phyloP scores from a whole-genome alignment of 2,888 invertebrate genomes.

The Thymelicus acteon region DNA sequence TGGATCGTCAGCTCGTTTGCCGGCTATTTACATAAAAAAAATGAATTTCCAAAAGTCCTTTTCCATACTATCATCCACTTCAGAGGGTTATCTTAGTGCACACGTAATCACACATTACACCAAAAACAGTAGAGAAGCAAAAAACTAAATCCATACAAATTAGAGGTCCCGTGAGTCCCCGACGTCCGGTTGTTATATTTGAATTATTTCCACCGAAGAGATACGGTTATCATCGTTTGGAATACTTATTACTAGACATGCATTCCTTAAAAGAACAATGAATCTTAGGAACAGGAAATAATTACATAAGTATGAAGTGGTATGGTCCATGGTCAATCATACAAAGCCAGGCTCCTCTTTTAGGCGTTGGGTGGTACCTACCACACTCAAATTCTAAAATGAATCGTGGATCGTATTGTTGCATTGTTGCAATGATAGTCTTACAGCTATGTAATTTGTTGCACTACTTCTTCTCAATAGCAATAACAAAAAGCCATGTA shows the following conservation, averaged over 20 bases:
- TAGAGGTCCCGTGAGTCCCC: constrained; percentile 59
- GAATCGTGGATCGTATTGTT: no score
- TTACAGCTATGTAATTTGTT: no score
- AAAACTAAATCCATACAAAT: constrained; percentile 63
- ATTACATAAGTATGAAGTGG: neutral
- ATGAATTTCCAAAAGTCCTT: constrained; percentile 7
- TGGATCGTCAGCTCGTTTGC: no score
- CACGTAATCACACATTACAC: constrained; percentile 52
- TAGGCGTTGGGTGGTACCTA: no score
- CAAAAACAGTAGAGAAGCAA: constrained; percentile 61
- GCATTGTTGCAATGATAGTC: no score
- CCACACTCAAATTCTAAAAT: no score
- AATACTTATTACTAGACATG: neutral
- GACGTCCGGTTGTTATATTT: constrained; percentile 59
- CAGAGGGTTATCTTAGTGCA: constrained; percentile 37
- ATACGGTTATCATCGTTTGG: constrained; percentile 27
- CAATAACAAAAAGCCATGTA: no score
- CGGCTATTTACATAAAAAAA: no score
- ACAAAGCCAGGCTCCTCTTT: no score
- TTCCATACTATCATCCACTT: constrained; percentile 39
- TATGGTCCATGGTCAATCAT: no score
- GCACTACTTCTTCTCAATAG: no score
- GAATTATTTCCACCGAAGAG: constrained; percentile 48
- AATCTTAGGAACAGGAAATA: neutral
- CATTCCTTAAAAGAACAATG: constrained; percentile 3